A percentile compares a stretch with the other conserved stretches of the same genome.
phyloP scores from a whole-genome alignment of 2,888 invertebrate species.

The Lepidocyrtinus sp. region DNA sequence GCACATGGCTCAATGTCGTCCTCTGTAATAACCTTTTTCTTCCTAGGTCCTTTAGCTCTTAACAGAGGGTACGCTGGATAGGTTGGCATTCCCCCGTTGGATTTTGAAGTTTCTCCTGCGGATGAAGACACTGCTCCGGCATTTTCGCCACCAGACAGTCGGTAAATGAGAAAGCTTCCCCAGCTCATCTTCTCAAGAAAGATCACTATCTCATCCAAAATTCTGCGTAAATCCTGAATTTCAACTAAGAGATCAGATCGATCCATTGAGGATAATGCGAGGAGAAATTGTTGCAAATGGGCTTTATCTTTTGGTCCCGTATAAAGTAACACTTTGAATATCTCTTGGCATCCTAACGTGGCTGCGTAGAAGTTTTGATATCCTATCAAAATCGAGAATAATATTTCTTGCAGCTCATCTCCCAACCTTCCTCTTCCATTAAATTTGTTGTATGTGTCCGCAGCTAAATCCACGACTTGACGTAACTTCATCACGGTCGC shows the following conservation, averaged over 20 bases:
- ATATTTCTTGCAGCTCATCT: conserved; percentile 60
- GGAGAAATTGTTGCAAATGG: conserved; percentile 63
- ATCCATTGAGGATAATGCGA: conserved; percentile 63
- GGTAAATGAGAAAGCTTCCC: conserved; percentile 65
- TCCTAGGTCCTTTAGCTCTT: conserved; percentile 39
- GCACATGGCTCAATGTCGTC: background rate
- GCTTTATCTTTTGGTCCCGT: conserved; percentile 57
- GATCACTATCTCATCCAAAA: conserved; percentile 66
- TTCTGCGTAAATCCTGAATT: conserved; percentile 64
- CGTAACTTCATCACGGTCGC: conserved; percentile 62
- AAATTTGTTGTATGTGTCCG: conserved; percentile 62
- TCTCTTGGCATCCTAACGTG: conserved; percentile 62
- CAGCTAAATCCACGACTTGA: conserved; percentile 61
- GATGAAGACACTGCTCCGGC: background rate
- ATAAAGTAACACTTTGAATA: conserved; percentile 66
- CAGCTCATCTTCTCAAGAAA: conserved; percentile 67
- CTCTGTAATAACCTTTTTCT: no score
- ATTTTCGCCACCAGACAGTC: conserved; percentile 64
- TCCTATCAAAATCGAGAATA: conserved; percentile 60
- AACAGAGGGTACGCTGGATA: conserved; percentile 45
- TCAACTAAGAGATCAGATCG: conserved; percentile 65
- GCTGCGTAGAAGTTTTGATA: conserved; percentile 64
- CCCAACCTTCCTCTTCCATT: conserved; percentile 52
- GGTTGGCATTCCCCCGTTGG: background rate
- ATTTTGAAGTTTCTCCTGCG: background rate